Conservation (phyloP, 2,797 vertebrate species). For the Podargus strigoides region DNA sequence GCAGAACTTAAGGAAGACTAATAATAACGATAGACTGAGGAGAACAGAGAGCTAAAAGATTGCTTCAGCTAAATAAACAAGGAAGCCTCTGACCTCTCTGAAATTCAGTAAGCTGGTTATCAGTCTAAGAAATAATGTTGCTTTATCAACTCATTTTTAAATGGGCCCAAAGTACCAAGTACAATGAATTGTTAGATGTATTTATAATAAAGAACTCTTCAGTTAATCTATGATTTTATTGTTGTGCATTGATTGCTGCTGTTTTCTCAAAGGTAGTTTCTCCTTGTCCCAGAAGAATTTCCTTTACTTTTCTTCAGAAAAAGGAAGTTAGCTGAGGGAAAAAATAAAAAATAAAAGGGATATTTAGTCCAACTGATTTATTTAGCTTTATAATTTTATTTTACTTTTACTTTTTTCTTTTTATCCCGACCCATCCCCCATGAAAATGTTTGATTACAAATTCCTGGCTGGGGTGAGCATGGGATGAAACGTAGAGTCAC, state of each 20-base stretch:
- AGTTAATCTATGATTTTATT: background rate
- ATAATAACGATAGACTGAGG: background rate
- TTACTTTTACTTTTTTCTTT: background rate
- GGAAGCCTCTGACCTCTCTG: slow-evolving; percentile 29
- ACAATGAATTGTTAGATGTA: background rate
- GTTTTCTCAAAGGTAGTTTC: background rate
- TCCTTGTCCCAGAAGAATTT: background rate
- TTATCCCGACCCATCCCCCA: background rate
- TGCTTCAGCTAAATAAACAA: slow-evolving; percentile 44
- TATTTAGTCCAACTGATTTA: background rate
- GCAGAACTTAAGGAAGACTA: slow-evolving; percentile 37
- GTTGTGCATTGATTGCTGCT: background rate
- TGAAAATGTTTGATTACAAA: background rate
- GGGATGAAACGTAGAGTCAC: background rate
- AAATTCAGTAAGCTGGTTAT: background rate
- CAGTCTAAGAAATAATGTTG: background rate
- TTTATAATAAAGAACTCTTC: background rate
- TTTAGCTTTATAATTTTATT: background rate
- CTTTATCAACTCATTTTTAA: slow-evolving; percentile 14
- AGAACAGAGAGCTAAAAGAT: slow-evolving; percentile 44
- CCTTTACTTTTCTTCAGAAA: background rate
- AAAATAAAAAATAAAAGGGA: background rate
- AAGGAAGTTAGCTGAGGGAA: background rate
- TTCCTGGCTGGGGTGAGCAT: background rate
- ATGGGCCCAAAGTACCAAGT: background rate